Evolutionary conservation across 2,113 vertebrate genomes (phyloP).

Genomic region (Colistium nudipinnis): DNA sequence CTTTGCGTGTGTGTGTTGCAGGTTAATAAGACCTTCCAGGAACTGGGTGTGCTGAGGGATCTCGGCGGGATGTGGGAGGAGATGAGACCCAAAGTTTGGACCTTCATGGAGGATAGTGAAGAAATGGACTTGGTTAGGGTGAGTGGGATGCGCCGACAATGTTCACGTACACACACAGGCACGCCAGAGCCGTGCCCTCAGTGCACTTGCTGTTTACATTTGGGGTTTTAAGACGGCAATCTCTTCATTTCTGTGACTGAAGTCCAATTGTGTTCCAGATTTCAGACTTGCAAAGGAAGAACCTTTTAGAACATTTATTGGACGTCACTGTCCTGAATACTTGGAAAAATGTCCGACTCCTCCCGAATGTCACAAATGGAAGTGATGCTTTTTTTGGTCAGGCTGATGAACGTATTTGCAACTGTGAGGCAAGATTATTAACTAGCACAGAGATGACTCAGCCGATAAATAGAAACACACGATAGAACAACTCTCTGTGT

Average conservation of each 20-base stretch:
- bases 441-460: not conserved
- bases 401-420: not conserved
- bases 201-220: constrained; percentile 45
- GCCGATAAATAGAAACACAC: not conserved
- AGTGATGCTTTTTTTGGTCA: not conserved
- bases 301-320: not conserved
- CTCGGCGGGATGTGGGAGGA: constrained; percentile 96
- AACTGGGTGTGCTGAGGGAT: constrained; percentile 91
- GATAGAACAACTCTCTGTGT: not conserved
- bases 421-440: not conserved
- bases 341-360: not conserved
- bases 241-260: constrained; percentile 1
- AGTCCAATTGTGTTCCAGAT: constrained; percentile 35
- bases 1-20: constrained; percentile 62
- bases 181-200: constrained; percentile 2
- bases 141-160: constrained; percentile 60
- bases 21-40: constrained; percentile 99
- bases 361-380: not conserved
- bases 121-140: constrained; percentile 97
- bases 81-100: constrained; percentile 89
- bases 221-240: constrained; percentile 11
- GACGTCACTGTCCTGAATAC: not conserved
- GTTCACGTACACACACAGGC: not conserved
- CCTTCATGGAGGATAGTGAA: constrained; percentile 92
- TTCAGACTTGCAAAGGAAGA: constrained; percentile 11